phyloP scores from a whole-genome alignment of 2,888 invertebrate species.

The Pollenia angustigena region DNA sequence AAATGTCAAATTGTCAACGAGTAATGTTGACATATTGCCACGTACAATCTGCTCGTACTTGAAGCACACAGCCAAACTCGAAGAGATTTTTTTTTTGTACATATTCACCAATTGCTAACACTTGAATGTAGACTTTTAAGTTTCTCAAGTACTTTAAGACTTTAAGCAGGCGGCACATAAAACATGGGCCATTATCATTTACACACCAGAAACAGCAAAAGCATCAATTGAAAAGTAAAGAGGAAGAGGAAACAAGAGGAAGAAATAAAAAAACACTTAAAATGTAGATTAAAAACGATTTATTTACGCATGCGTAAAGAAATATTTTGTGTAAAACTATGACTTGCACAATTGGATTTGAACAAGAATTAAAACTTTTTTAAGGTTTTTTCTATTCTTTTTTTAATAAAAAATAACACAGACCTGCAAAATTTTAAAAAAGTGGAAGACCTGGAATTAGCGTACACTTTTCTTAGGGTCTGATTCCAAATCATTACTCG shows the following conservation, averaged over 20 bases:
- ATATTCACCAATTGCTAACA: constrained; percentile 29
- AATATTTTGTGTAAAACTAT: constrained; percentile 19
- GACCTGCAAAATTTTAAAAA: too few relatives aligned
- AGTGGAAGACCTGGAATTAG: too few relatives aligned
- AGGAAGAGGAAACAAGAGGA: neutral
- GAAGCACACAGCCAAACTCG: constrained; percentile 11
- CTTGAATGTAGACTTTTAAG: constrained; percentile 31
- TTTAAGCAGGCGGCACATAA: constrained; percentile 58
- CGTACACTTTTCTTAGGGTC: too few relatives aligned
- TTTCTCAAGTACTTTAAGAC: constrained; percentile 36
- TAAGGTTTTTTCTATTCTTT: too few relatives aligned
- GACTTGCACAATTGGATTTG: neutral
- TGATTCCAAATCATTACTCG: too few relatives aligned
- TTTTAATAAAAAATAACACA: too few relatives aligned
- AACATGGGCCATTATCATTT: constrained; percentile 24
- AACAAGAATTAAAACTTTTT: constrained; percentile 2
- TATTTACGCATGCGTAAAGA: constrained; percentile 69
- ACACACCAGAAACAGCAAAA: constrained; percentile 20
- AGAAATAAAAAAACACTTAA: constrained; percentile 58
- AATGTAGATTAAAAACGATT: constrained; percentile 70
- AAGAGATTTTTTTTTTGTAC: constrained; percentile 31
- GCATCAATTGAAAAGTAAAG: constrained; percentile 31
- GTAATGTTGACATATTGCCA: constrained; percentile 70
- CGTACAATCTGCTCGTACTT: constrained; percentile 32
- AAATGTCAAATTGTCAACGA: constrained; percentile 74